Conservation (phyloP, 2,888 invertebrate genomes). For the Chalcosyrphus nemorum region DNA sequence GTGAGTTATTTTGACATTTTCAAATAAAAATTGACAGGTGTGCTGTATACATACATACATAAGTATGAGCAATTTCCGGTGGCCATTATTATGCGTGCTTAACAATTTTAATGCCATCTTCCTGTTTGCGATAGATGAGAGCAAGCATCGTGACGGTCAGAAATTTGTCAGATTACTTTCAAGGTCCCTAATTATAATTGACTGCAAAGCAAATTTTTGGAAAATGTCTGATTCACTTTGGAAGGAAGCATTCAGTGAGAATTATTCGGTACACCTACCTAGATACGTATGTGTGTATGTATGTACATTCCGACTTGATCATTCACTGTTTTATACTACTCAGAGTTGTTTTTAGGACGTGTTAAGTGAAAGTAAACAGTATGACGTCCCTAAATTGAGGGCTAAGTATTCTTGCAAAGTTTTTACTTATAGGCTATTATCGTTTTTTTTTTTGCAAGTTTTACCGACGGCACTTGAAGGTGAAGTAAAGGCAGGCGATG, state of each 20-base stretch:
- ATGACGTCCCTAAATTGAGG: no score
- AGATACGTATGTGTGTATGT: no score
- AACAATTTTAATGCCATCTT: constrained; percentile 20
- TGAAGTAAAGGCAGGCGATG: no score
- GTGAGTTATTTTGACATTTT: constrained; percentile 76
- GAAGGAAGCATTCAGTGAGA: not conserved
- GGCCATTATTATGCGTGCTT: constrained; percentile 30
- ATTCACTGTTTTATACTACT: not conserved
- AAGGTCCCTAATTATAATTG: constrained; percentile 8
- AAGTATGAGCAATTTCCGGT: constrained; percentile 59
- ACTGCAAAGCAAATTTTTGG: not conserved
- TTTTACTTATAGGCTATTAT: not conserved
- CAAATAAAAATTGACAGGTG: constrained; percentile 15
- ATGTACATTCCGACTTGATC: not conserved
- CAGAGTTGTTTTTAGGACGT: not conserved
- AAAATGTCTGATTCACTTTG: constrained; percentile 13
- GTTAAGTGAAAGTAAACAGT: no score
- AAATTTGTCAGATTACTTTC: not conserved
- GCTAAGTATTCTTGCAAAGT: no score
- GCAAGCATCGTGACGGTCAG: constrained; percentile 10
- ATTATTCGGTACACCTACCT: no score
- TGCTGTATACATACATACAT: not conserved
- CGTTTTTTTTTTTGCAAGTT: not conserved
- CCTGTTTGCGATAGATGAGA: constrained; percentile 27
- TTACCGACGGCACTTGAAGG: not conserved